Conservation (phyloP, 2,797 vertebrate species). For the Enoplosus armatus region DNA sequence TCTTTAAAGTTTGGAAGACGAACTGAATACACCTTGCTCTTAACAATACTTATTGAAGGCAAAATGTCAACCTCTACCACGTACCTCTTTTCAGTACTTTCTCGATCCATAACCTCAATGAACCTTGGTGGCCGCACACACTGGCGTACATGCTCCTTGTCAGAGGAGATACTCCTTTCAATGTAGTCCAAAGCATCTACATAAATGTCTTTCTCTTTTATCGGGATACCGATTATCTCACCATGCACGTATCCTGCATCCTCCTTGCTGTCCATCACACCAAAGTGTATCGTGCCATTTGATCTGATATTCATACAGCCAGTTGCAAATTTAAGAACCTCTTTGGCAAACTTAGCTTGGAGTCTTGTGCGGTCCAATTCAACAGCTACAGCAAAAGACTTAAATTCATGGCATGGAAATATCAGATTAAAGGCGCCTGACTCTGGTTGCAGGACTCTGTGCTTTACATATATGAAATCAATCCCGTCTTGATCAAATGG, state of each 20-base stretch:
- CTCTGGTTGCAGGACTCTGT: slow-evolving; percentile 87
- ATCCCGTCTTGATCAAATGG: slow-evolving; percentile 81
- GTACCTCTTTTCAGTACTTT: slow-evolving; percentile 78
- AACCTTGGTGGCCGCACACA: slow-evolving; percentile 89
- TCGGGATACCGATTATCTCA: slow-evolving; percentile 85
- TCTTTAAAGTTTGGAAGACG: slow-evolving; percentile 86
- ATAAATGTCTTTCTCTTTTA: slow-evolving; percentile 82
- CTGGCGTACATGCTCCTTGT: slow-evolving; percentile 76
- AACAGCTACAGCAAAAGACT: slow-evolving; percentile 84
- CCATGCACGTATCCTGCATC: slow-evolving; percentile 80
- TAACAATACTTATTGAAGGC: slow-evolving; percentile 78
- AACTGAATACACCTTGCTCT: slow-evolving; percentile 77
- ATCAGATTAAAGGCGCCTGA: slow-evolving; percentile 85
- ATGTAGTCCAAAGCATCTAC: slow-evolving; percentile 86
- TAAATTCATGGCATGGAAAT: slow-evolving; percentile 89
- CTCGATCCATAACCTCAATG: slow-evolving; percentile 84
- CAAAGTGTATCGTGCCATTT: slow-evolving; percentile 92
- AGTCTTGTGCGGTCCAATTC: slow-evolving; percentile 77
- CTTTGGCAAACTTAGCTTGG: slow-evolving; percentile 87
- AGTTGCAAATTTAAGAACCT: slow-evolving; percentile 87
- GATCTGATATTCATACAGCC: slow-evolving; percentile 90
- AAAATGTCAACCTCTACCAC: slow-evolving; percentile 89
- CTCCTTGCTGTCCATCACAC: slow-evolving; percentile 86
- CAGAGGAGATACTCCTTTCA: slow-evolving; percentile 78
- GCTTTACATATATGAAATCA: slow-evolving; percentile 84